phyloP scores from a whole-genome alignment of 2,113 vertebrate genomes.

The Gallinago jamesoni region DNA sequence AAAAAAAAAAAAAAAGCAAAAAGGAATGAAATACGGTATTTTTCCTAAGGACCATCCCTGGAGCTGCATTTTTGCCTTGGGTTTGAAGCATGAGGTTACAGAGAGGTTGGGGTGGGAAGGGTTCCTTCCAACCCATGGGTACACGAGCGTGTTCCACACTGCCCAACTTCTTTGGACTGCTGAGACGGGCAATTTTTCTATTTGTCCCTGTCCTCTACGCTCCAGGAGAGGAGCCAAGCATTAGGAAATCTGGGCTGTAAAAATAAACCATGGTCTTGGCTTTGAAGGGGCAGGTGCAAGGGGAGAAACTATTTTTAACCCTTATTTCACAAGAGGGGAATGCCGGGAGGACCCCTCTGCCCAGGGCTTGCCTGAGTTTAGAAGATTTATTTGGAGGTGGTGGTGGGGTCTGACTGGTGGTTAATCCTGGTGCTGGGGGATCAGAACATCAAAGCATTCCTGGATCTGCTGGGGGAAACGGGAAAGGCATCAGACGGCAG shows the following conservation, averaged over 20 bases:
- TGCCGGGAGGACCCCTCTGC: not conserved
- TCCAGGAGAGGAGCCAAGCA: not conserved
- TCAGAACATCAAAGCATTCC: conserved; percentile 35
- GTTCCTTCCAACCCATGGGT: not conserved
- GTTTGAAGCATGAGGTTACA: not conserved
- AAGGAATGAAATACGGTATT: not conserved
- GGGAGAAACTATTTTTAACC: conserved; percentile 16
- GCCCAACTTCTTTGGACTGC: not conserved
- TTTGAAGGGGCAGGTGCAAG: not conserved
- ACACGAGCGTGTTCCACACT: fast-evolving
- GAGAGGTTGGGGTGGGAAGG: not conserved
- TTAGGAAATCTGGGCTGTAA: not conserved
- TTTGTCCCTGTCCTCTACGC: not conserved
- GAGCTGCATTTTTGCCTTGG: not conserved
- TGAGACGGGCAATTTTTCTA: not conserved
- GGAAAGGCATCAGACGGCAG: not conserved
- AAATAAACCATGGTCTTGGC: not conserved
- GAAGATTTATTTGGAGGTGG: not conserved
- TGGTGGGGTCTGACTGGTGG: not conserved
- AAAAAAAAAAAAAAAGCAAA: not conserved
- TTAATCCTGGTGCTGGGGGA: conserved; percentile 6
- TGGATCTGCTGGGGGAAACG: not conserved
- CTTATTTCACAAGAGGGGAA: not conserved
- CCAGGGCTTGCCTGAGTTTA: not conserved
- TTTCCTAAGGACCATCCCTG: not conserved